Base-by-base conservation (phyloP, 2,797 vertebrate species). In the Salmo trutta region DNA sequence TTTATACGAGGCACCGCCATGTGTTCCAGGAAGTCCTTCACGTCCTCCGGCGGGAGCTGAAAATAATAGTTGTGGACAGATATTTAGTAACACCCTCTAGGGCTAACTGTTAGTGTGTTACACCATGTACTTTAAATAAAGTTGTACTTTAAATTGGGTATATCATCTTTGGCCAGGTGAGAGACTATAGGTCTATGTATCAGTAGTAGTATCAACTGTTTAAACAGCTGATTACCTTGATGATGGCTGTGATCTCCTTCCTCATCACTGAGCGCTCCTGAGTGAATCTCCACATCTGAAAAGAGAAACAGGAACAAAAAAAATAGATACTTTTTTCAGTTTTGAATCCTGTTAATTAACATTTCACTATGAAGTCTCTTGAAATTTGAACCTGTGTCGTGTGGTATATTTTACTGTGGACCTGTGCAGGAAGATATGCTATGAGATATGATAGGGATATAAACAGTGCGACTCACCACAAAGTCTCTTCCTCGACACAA, bases 1-100 rank as follows among this genome's bases (percentile, higher is more conserved):
- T 98, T 98, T 86, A 98, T 86, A 67, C 97, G 94, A 62, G 98
- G 95, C 71, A 93, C 90, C 0, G 98, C 94, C 93, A 99, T 97
- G 74, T 99, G 98, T 88, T 99, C 98, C 85, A 99, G 90, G 82
- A 99, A 98, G 89, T 99, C 98, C 87, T 97, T 99, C 86, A 99
- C 98, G 1, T 99, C 98, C 91, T 99, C 98, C 0, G 97, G 95
- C 47, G 97, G 97, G 83, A 99, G 97, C 98, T 99, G 85, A 5
- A 27, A 56, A 0, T 2, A 77, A 68, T 31, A 19, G 31, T 16
- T 47, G 68, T n/a, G 82, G 79, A 82, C 14, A 59, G 75, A 7
- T 1, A 21, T 24, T 74, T 51, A 75, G 65, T 65, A 21, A 24
- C 82, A 78, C 75, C 54, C 10, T 10, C 7, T 66, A 24, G 10